Base-by-base conservation (phyloP, 2,888 invertebrate species). In the Augiades crinisus region DNA sequence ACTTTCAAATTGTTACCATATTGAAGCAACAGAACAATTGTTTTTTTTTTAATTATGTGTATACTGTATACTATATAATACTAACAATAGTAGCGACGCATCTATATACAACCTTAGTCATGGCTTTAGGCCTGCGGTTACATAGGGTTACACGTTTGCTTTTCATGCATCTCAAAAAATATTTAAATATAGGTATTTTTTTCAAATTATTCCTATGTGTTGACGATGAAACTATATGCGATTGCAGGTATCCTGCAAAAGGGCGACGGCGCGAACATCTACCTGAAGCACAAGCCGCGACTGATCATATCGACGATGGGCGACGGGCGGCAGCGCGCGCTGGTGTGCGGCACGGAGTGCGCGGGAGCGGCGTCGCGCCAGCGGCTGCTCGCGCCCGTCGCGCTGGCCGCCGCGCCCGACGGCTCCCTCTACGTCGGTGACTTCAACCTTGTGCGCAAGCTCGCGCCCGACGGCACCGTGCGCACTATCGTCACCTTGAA, bases 221-320 rank as follows among this genome's bases (percentile, higher is more conserved):
- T n/a, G n/a, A n/a, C n/a, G n/a, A n/a, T n/a, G n/a, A n/a, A n/a
- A n/a, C n/a, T n/a, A n/a, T n/a, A n/a, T n/a, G 6, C 7, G n/a
- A 44, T 76, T 75, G 5, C 75, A 95, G 95, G 98, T 21, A 98
- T 99, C 56, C 90, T 99, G 0, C 98, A 99, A 86, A 98, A 98
- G 76, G 99, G 99, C 19, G 99, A 99, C 69, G 99, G 99, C 7
- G 96, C 98, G 0, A 98, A 98, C 68, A 96, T 98, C 54, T 98
- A 98, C 78, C 84, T 99, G 67, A 97, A 96, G 65, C 96, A 98
- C 75, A 96, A 97, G 70, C 98, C 98, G 0, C 92, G 97, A 34
- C 95, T 98, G 8, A 96, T 98, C 58, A 91, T 96, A 38, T 97
- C 98, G 1, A 93, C 96, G 0, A 95, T 98, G 94, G 98, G 98